Evolutionary conservation across 2,113 vertebrate species (phyloP).

Genomic region (Nycticebus coucang): DNA sequence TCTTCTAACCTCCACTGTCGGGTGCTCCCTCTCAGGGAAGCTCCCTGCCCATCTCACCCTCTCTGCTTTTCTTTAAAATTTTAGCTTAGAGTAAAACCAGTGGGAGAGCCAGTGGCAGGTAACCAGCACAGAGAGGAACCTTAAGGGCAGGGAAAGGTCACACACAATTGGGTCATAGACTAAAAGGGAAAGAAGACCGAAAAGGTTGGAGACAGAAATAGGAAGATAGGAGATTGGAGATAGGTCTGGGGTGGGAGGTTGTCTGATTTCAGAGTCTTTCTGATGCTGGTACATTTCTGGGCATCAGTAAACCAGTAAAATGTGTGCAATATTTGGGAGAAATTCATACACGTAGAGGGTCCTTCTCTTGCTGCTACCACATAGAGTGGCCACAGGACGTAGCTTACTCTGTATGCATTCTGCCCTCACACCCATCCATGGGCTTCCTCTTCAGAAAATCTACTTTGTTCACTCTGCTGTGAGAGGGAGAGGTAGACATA

Average conservation of each 20-base stretch:
- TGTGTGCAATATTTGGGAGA: neutral
- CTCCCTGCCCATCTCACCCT: neutral
- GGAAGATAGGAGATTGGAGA: neutral
- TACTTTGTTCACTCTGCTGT: neutral
- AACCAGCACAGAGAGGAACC: neutral
- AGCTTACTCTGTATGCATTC: neutral
- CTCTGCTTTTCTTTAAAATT: neutral
- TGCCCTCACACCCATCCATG: neutral
- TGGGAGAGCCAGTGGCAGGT: neutral
- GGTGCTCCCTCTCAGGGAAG: neutral
- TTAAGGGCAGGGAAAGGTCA: neutral
- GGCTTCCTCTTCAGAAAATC: neutral
- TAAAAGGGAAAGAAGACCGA: neutral
- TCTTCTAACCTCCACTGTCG: slow-evolving; percentile 64
- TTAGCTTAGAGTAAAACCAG: slow-evolving; percentile 22
- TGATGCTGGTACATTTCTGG: neutral
- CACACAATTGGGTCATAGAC: neutral
- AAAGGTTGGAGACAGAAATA: neutral
- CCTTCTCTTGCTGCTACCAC: neutral
- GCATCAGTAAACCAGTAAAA: neutral
- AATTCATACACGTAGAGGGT: neutral
- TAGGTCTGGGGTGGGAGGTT: neutral
- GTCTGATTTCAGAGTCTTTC: slow-evolving; percentile 27
- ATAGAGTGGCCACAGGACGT: neutral
- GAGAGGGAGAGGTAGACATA: neutral